Evolutionary conservation across 2,888 invertebrate genomes (phyloP), one percentile per base, ranked within the genome.

Genomic region (Napeogenes inachia): DNA sequence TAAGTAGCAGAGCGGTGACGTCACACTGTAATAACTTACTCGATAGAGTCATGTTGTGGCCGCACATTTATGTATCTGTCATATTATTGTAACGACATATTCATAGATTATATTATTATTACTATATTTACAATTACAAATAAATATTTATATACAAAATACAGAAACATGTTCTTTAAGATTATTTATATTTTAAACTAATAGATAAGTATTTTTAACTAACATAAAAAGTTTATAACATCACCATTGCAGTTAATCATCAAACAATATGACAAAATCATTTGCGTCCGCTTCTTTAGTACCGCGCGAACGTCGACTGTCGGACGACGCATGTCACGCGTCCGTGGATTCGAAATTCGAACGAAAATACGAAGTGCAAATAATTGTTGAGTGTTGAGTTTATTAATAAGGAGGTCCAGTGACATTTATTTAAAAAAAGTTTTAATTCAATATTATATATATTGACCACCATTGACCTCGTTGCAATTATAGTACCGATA

Each of bases 291-390:
- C 57, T 66, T 67, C 69, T 72, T 81, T 80, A 89, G 89, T 89
- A 78, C 73, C 79, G 79, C 86, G 83, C 82, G 78, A 84, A 80
- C 85, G 73, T 74, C 81, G 79, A 75, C 73, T 68, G 79, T 79
- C 80, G 78, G 76, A 64, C 79, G 85, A 87, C 89, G 89, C 78
- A 72, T 78, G 80, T 68, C 75, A 73, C 76, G 78, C 74, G 62
- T 56, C 57, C 70, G 72, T 61, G 62, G 58, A 65, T 77, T 75
- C 75, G 76, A 81, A 77, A 75, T 79, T 75, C 72, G 71, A 75
- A 77, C 72, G 69, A 75, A 60, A 64, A 64, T 61, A 67, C 76
- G 78, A 77, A 70, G 75, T 74, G 75, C 73, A 71, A 77, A 75
- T 77, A 74, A 71, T 71, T 78, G 74, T 76, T 74, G 76, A 76